phyloP scores from a whole-genome alignment of 2,113 vertebrate species.

The Takifugu flavidus region DNA sequence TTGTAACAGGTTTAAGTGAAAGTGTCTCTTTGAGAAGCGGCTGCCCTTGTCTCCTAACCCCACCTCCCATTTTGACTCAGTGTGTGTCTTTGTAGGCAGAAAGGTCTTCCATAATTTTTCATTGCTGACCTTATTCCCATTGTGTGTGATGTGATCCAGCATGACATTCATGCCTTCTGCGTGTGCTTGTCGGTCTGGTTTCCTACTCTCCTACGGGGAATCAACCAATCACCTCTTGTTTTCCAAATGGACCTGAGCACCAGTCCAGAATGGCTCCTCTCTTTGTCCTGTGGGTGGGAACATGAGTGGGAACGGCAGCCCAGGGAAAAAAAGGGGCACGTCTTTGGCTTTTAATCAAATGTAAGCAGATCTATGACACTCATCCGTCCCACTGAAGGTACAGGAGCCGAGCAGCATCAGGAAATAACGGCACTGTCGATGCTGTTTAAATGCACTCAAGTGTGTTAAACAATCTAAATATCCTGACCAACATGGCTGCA shows the following conservation, averaged over 20 bases:
- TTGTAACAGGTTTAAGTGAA: background rate
- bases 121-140: conserved; percentile 56
- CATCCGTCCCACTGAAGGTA: conserved; percentile 8
- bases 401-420: conserved; percentile 4
- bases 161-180: conserved; percentile 61
- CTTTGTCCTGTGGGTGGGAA: conserved; percentile 17
- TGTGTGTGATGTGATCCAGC: conserved; percentile 62
- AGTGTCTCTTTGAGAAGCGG: conserved; percentile 13
- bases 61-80: conserved; percentile 14
- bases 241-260: conserved; percentile 32
- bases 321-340: conserved; percentile 24
- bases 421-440: conserved; percentile 3
- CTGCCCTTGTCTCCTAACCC: conserved; percentile 13
- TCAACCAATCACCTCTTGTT: conserved; percentile 37
- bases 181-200: conserved; percentile 34
- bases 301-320: conserved; percentile 30
- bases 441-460: conserved; percentile 31
- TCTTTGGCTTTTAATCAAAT: conserved; percentile 19
- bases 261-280: conserved; percentile 8
- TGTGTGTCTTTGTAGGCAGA: conserved; percentile 29
- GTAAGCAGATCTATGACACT: background rate
- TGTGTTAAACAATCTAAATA: conserved; percentile 54
- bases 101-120: conserved; percentile 28
- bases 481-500: conserved; percentile 14
- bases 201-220: conserved; percentile 31